Conservation (phyloP, 1,140 invertebrate species). For the Sweltsa coloradensis region DNA sequence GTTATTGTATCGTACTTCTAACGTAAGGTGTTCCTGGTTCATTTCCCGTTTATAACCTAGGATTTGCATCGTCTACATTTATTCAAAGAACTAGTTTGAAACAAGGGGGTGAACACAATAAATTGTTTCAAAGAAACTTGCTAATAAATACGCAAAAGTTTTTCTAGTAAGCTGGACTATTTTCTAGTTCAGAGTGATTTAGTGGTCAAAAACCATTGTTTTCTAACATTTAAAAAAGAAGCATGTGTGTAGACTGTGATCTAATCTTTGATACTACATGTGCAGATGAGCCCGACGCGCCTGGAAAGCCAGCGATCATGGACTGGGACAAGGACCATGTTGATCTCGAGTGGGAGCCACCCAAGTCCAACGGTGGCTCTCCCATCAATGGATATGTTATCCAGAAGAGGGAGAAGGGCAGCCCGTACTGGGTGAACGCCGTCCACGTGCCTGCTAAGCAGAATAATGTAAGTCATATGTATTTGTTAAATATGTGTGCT, state of each 20-base stretch:
- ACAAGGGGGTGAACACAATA: not conserved
- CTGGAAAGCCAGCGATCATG: conserved; percentile 74
- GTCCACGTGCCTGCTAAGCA: conserved; percentile 68
- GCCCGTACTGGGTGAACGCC: conserved; percentile 80
- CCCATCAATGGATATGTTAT: conserved; percentile 88
- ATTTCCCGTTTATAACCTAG: no score
- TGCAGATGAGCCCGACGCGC: conserved; percentile 77
- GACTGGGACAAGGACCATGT: conserved; percentile 93
- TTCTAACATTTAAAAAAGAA: no score
- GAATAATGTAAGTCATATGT: conserved; percentile 39
- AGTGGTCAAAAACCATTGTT: no score
- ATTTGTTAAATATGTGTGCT: not conserved
- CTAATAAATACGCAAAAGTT: no score
- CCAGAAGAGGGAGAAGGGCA: conserved; percentile 91
- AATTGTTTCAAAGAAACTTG: not conserved
- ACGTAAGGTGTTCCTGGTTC: no score
- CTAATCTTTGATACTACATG: conserved; percentile 15
- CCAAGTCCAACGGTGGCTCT: conserved; percentile 79
- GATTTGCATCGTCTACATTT: no score
- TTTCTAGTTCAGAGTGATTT: no score
- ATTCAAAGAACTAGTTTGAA: not conserved
- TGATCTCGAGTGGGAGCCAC: conserved; percentile 78
- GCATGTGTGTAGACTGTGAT: no score
- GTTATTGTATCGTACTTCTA: no score
- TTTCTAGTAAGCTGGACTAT: no score